Percentiles rank a stretch among this genome's conserved stretches.
Conservation (phyloP, 2,888 invertebrate species). For the Cantharis nigra region DNA sequence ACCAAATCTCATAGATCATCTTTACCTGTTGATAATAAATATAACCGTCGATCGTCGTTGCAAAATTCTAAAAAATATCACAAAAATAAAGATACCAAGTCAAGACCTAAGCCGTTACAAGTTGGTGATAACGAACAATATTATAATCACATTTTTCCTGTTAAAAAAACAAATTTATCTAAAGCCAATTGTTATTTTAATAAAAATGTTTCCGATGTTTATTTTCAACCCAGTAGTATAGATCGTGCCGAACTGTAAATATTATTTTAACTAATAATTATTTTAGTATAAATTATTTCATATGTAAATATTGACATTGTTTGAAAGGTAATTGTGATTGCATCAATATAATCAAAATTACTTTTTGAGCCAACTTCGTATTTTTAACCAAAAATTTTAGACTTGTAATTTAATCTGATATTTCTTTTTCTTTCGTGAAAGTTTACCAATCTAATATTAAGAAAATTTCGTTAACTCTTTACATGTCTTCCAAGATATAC, state of each 20-base stretch:
- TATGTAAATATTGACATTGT: background rate
- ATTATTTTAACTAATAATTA: conserved; percentile 18
- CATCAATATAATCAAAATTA: background rate
- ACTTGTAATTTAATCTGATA: background rate
- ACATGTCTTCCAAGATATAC: background rate
- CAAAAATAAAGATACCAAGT: conserved; percentile 49
- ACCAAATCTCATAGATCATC: conserved; percentile 41
- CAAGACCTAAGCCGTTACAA: conserved; percentile 64
- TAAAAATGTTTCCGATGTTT: conserved; percentile 43
- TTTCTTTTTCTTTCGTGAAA: background rate
- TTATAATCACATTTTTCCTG: conserved; percentile 66
- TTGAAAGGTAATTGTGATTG: background rate
- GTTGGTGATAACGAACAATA: conserved; percentile 63
- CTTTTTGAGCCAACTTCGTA: background rate
- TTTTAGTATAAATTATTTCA: conserved; percentile 6
- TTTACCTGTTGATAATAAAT: conserved; percentile 37
- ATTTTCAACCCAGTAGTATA: conserved; percentile 51
- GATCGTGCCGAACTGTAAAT: conserved; percentile 56
- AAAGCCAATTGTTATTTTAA: conserved; percentile 22
- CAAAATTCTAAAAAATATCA: conserved; percentile 38
- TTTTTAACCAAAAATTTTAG: background rate
- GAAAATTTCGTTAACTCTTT: background rate
- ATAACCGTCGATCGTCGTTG: conserved; percentile 38
- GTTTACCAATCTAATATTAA: background rate
- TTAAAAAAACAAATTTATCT: conserved; percentile 36